phyloP scores from a whole-genome alignment of 2,797 vertebrate genomes.

The Scolopax bukidnonensis region DNA sequence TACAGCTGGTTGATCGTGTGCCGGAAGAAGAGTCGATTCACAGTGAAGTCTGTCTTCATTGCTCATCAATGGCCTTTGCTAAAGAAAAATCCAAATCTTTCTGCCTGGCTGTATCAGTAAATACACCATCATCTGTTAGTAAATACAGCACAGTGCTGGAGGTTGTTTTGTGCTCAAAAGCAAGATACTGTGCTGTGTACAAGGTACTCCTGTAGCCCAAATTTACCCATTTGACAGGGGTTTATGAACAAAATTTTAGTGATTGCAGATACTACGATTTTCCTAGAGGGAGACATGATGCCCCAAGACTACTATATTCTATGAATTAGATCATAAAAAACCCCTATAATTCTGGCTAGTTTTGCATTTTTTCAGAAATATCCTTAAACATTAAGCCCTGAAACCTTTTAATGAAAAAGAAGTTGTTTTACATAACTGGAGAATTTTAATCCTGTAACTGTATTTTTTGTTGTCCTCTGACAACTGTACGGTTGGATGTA shows the following conservation, averaged over 20 bases:
- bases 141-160: background rate
- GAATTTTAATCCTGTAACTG: background rate
- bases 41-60: background rate
- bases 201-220: background rate
- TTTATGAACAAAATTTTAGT: background rate
- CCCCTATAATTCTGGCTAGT: background rate
- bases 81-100: background rate
- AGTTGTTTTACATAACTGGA: background rate
- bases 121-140: accelerated
- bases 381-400: background rate
- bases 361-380: background rate
- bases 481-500: background rate
- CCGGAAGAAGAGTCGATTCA: background rate
- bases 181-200: background rate
- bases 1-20: background rate
- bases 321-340: background rate
- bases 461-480: background rate
- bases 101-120: background rate
- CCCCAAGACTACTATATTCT: background rate
- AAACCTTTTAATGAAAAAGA: background rate
- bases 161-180: background rate
- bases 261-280: background rate
- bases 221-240: background rate
- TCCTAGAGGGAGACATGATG: background rate
- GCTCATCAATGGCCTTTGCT: background rate